phyloP scores from a whole-genome alignment of 2,113 vertebrate genomes.

The Rhynchomys soricoides region DNA sequence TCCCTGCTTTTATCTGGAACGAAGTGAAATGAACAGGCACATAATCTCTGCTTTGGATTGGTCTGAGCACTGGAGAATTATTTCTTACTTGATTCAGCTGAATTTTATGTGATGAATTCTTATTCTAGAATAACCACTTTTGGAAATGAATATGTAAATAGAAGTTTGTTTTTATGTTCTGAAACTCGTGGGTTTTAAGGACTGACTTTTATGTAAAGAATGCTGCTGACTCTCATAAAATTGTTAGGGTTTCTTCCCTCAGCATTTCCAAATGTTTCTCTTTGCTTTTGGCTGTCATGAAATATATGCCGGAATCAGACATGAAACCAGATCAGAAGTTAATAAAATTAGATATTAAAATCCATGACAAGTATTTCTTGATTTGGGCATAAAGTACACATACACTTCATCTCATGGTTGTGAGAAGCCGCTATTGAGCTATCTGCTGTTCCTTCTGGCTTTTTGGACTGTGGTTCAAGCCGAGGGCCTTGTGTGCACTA shows the following conservation, averaged over 20 bases:
- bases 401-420: not conserved
- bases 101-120: constrained; percentile 57
- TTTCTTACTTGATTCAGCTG: constrained; percentile 59
- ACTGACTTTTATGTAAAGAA: constrained; percentile 65
- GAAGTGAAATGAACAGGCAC: constrained; percentile 26
- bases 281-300: constrained; percentile 58
- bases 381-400: not conserved
- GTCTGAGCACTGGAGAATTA: constrained; percentile 28
- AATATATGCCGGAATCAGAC: constrained; percentile 31
- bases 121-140: constrained; percentile 65
- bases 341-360: constrained; percentile 58
- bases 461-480: not conserved
- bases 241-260: not conserved
- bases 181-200: constrained; percentile 62
- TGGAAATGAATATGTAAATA: constrained; percentile 61
- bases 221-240: constrained; percentile 55
- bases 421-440: constrained; percentile 18
- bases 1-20: constrained; percentile 52
- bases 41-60: constrained; percentile 42
- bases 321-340: constrained; percentile 45
- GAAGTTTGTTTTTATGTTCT: constrained; percentile 75
- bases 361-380: constrained; percentile 25
- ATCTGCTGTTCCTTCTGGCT: not conserved
- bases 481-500: not conserved
- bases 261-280: constrained; percentile 43